Conservation (phyloP, 2,797 vertebrate species). For the Graptemys geographica region DNA sequence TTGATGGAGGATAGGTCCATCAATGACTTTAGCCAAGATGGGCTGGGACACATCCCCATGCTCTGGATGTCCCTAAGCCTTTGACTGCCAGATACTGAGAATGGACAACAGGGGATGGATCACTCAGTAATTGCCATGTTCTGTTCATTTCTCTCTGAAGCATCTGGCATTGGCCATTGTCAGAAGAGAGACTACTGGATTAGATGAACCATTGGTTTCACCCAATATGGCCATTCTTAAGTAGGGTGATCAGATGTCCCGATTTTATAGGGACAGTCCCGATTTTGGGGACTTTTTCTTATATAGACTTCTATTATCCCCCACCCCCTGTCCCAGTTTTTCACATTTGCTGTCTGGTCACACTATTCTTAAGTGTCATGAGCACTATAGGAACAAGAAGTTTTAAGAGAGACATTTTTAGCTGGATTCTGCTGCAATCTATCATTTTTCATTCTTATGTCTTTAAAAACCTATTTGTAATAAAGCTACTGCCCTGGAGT, state of each 20-base stretch:
- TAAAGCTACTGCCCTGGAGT: slow-evolving; percentile 61
- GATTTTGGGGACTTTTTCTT: too few species aligned
- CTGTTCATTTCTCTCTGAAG: background rate
- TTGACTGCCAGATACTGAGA: background rate
- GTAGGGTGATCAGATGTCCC: background rate
- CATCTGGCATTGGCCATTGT: background rate
- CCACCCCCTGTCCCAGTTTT: too few species aligned
- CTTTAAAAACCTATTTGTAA: slow-evolving; percentile 62
- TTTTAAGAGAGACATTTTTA: slow-evolving; percentile 41
- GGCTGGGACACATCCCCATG: background rate
- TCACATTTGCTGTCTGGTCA: too few species aligned
- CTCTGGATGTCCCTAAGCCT: background rate
- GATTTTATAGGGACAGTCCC: too few species aligned
- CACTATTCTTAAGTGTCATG: background rate
- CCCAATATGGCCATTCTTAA: background rate
- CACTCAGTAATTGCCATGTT: background rate
- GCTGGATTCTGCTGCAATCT: slow-evolving; percentile 55
- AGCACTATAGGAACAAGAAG: slow-evolving; percentile 32
- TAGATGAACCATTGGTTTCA: background rate
- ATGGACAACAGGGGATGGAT: background rate
- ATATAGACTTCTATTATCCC: too few species aligned
- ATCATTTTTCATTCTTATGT: slow-evolving; percentile 68
- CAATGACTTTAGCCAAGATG: background rate
- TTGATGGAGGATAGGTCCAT: background rate
- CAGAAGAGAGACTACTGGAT: background rate